Conservation (phyloP, 2,888 invertebrate genomes). For the Ophioninae sp. region DNA sequence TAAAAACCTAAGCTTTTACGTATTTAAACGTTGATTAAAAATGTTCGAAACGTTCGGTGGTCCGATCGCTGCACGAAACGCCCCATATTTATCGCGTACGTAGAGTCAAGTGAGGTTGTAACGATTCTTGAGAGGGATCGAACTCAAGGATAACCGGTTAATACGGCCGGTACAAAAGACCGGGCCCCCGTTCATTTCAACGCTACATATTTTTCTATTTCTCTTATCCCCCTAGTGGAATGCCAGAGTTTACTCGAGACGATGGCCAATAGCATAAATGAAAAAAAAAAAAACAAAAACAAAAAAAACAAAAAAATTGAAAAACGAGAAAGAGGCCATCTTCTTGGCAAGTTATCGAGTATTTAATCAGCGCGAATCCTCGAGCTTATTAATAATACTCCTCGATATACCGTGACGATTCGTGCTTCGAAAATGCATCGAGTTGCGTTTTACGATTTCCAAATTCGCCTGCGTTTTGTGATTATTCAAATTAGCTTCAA, state of each 20-base stretch:
- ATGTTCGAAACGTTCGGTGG: neutral
- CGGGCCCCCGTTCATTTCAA: constrained; percentile 44
- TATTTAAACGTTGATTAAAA: too few relatives aligned
- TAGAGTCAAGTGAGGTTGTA: constrained; percentile 53
- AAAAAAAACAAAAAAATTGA: constrained; percentile 28
- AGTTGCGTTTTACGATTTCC: neutral
- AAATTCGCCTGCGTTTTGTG: neutral
- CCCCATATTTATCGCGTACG: constrained; percentile 45
- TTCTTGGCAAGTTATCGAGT: constrained; percentile 23
- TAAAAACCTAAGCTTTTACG: too few relatives aligned
- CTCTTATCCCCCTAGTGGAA: constrained; percentile 4
- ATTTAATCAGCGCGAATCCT: constrained; percentile 7
- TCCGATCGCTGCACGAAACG: constrained; percentile 5
- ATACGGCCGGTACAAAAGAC: constrained; percentile 46
- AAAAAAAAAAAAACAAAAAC: constrained; percentile 2
- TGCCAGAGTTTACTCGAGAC: neutral
- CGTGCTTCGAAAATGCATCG: neutral
- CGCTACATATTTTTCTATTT: constrained; percentile 20
- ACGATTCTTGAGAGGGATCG: constrained; percentile 70
- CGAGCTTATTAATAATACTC: constrained; percentile 33
- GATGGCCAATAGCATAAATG: neutral
- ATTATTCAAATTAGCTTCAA: neutral
- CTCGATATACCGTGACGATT: neutral
- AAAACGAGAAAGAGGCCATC: constrained; percentile 2
- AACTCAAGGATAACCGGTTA: constrained; percentile 80